These are phyloP conservation scores for Leuctra nigra DNA, from an alignment of 2,888 invertebrate genomes.

Conservation along the genomic window DNA sequence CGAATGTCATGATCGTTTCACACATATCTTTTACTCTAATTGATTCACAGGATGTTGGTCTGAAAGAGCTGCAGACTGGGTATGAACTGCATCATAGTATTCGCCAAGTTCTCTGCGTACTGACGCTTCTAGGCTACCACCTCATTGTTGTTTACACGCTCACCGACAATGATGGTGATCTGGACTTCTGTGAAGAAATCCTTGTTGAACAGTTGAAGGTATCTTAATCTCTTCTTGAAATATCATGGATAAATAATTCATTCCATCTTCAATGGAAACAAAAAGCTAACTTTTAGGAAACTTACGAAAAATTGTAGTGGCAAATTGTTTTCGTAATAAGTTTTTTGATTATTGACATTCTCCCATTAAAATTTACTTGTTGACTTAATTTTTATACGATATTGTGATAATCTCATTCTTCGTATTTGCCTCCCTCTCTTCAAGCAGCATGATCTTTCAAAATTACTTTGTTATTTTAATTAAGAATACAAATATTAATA, in stretches of 20 bases:
- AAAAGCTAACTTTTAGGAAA: too few relatives aligned
- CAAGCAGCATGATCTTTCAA: too few relatives aligned
- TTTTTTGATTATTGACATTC: constrained; percentile 2
- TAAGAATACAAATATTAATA: too few relatives aligned
- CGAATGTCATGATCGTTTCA: too few relatives aligned
- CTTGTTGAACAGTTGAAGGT: constrained; percentile 64
- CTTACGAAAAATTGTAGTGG: too few relatives aligned
- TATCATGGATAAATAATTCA: too few relatives aligned
- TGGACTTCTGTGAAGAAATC: constrained; percentile 66
- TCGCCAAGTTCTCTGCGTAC: constrained; percentile 77
- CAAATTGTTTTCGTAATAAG: neutral
- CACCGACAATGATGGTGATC: constrained; percentile 73
- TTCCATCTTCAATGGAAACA: too few relatives aligned
- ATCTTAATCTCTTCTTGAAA: constrained; percentile 28
- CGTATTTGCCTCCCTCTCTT: too few relatives aligned
- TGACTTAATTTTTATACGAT: too few relatives aligned
- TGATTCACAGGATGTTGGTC: constrained; percentile 51
- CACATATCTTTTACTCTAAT: neutral
- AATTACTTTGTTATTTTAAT: too few relatives aligned
- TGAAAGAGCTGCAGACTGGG: constrained; percentile 66
- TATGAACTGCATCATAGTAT: constrained; percentile 64
- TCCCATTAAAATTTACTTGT: too few relatives aligned
- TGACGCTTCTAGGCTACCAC: constrained; percentile 81
- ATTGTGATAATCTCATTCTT: too few relatives aligned
- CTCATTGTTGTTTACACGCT: constrained; percentile 76